Conservation (phyloP, 2,888 invertebrate species). For the Tortrix viridana region DNA sequence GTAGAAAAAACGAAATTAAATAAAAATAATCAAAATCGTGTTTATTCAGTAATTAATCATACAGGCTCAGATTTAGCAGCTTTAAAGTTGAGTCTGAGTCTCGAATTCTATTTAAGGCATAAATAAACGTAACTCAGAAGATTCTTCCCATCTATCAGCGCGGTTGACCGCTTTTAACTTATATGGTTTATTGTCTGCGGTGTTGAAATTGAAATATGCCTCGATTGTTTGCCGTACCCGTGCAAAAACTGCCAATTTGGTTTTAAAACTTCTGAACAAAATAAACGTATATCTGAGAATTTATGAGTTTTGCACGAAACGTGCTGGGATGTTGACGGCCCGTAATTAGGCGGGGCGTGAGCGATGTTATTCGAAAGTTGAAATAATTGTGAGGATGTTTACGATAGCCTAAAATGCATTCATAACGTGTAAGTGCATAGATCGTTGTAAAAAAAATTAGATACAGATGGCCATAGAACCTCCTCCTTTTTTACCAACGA, state of each 20-base stretch:
- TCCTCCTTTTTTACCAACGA: too few species aligned
- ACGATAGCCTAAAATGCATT: not conserved
- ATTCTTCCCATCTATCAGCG: slow-evolving; percentile 14
- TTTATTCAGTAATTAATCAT: too few species aligned
- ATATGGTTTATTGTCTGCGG: slow-evolving; percentile 36
- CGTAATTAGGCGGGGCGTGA: slow-evolving; percentile 17
- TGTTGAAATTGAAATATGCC: slow-evolving; percentile 44
- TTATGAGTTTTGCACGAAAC: slow-evolving; percentile 39
- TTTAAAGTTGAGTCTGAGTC: too few species aligned
- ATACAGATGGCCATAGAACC: too few species aligned
- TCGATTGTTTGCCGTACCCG: slow-evolving; percentile 39
- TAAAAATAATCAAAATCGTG: too few species aligned
- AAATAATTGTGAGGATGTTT: slow-evolving; percentile 6
- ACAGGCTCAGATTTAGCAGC: too few species aligned
- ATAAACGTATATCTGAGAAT: slow-evolving; percentile 33
- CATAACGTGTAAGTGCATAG: not conserved
- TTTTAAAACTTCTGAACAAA: slow-evolving; percentile 41
- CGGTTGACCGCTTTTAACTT: slow-evolving; percentile 27
- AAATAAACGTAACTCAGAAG: slow-evolving; percentile 7
- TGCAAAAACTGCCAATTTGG: slow-evolving; percentile 44
- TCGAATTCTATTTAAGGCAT: not conserved
- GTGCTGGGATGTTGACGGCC: slow-evolving; percentile 20
- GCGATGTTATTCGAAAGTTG: slow-evolving; percentile 5
- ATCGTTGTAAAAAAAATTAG: too few species aligned
- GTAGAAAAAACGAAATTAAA: too few species aligned